Evolutionary conservation across 2,888 invertebrate genomes (phyloP).

Genomic region (Leptura quadrifasciata): DNA sequence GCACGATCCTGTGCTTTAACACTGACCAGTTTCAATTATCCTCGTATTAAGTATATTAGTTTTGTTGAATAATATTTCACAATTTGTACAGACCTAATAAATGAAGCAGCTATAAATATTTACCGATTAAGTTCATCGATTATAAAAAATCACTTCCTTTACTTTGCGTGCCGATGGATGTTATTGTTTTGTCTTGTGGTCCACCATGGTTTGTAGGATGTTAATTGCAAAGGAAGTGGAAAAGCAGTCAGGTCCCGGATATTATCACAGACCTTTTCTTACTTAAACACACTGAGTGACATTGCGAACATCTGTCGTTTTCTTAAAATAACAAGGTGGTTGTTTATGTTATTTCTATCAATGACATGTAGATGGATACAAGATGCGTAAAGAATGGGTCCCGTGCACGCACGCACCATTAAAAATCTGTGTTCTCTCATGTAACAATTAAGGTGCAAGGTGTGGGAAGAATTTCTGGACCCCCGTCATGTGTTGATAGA

Average conservation of each 20-base stretch:
- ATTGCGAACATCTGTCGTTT: constrained; percentile 55
- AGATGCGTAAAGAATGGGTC: constrained; percentile 18
- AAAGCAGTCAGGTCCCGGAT: constrained; percentile 35
- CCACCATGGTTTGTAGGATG: neutral
- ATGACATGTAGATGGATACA: constrained; percentile 37
- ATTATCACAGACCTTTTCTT: constrained; percentile 36
- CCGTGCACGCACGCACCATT: constrained; percentile 37
- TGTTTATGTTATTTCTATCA: constrained; percentile 55
- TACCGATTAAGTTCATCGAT: neutral
- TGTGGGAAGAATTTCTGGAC: constrained; percentile 27
- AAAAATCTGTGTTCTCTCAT: constrained; percentile 41
- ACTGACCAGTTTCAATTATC: no score
- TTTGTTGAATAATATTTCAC: no score
- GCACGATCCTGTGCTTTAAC: no score
- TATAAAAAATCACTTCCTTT: neutral
- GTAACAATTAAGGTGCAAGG: constrained; percentile 41
- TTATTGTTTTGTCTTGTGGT: constrained; percentile 26
- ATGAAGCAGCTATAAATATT: neutral
- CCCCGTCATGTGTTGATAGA: constrained; percentile 34
- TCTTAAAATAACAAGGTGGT: constrained; percentile 59
- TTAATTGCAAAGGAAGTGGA: constrained; percentile 24
- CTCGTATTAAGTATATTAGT: no score
- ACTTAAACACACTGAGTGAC: constrained; percentile 34
- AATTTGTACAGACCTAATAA: no score
- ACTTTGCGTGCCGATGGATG: neutral